Percentiles rank a stretch among this genome's conserved stretches.
Conservation (phyloP, 2,888 invertebrate genomes). For the Ormyrus pomaceus region DNA sequence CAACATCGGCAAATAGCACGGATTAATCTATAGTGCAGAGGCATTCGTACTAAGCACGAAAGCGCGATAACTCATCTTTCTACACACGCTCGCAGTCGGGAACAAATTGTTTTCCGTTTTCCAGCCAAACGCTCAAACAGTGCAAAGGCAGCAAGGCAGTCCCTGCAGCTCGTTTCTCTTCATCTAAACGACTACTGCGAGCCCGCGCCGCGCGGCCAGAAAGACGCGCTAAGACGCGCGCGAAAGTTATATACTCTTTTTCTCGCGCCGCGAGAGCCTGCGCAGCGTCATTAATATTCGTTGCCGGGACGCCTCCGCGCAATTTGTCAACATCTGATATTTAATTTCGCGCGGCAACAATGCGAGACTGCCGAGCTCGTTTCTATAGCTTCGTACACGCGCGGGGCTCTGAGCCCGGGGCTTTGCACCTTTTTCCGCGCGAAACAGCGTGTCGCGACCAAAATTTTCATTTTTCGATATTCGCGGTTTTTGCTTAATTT, state of each 20-base stretch:
- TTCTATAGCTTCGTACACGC: not conserved
- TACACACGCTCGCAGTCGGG: no score
- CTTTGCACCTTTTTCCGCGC: no score
- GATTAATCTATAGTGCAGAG: no score
- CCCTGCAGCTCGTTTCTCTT: constrained; percentile 72
- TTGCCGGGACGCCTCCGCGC: constrained; percentile 74
- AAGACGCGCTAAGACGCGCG: constrained; percentile 14
- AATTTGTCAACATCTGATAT: constrained; percentile 76
- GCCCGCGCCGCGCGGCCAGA: not conserved
- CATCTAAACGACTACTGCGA: constrained; percentile 62
- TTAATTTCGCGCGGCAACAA: constrained; percentile 70
- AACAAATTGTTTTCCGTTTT: not conserved
- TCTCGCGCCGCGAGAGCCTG: not conserved
- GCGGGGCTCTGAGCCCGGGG: no score
- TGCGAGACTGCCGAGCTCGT: constrained; percentile 6
- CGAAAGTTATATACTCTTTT: constrained; percentile 28
- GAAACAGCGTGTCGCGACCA: no score
- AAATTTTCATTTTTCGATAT: no score
- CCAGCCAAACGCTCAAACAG: not conserved
- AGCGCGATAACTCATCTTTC: no score
- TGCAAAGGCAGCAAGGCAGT: no score
- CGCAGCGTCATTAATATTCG: constrained; percentile 74
- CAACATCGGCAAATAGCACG: no score
- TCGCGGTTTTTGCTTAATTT: no score
- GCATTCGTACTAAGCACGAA: no score